Conservation (phyloP, 1,140 invertebrate genomes). For the Ceratina calcarata region DNA sequence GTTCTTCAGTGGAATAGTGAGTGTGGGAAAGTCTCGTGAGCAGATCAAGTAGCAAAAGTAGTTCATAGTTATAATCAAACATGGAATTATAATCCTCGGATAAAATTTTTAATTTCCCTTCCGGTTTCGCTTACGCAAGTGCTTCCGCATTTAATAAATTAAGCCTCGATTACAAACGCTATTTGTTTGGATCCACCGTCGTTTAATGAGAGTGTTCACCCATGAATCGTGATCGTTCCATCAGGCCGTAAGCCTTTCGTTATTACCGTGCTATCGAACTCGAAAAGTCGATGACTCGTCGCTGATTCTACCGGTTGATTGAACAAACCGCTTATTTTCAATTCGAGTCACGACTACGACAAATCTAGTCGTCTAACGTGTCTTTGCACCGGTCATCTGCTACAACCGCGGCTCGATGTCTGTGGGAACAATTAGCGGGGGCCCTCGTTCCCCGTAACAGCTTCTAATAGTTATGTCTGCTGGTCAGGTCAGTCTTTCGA, state of each 20-base stretch:
- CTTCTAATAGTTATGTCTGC: not conserved
- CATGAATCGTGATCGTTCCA: conserved; percentile 37
- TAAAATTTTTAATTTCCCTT: conserved; percentile 6
- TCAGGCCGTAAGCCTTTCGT: conserved; percentile 25
- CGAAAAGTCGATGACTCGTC: conserved; percentile 55
- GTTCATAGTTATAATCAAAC: not conserved
- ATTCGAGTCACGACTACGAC: conserved; percentile 42
- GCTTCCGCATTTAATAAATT: conserved; percentile 5
- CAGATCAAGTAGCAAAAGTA: not conserved
- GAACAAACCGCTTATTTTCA: conserved; percentile 16
- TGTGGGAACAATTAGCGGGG: conserved; percentile 60
- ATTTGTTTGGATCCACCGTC: conserved; percentile 4
- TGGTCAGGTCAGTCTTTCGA: conserved; percentile 3
- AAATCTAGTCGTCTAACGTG: conserved; percentile 18
- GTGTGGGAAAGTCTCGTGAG: not conserved
- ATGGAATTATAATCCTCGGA: not conserved
- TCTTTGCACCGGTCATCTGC: conserved; percentile 21
- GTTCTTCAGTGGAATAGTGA: conserved; percentile 2
- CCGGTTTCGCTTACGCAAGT: not conserved
- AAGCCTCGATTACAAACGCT: not conserved
- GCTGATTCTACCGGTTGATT: conserved; percentile 38
- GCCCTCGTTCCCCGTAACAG: conserved; percentile 11
- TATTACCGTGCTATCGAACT: conserved; percentile 1
- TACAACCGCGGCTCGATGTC: conserved; percentile 14
- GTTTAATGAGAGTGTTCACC: conserved; percentile 22